Conservation (phyloP, 1,140 invertebrate species). For the Ceratosolen fusciceps region DNA sequence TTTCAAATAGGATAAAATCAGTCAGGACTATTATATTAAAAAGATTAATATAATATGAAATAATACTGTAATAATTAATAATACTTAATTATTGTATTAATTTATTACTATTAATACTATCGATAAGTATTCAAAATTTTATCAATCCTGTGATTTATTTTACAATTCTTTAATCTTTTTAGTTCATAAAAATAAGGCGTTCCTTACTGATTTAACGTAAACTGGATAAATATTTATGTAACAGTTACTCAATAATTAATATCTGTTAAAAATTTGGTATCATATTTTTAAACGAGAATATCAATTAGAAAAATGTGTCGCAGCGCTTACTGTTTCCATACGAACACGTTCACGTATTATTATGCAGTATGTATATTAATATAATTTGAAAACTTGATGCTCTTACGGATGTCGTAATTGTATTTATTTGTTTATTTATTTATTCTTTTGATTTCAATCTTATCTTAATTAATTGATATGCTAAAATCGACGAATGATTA, state of each 20-base stretch:
- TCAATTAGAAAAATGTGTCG: slow-evolving; percentile 32
- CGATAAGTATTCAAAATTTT: no score
- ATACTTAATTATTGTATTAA: no score
- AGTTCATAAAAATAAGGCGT: slow-evolving; percentile 14
- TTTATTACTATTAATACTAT: no score
- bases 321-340: not conserved
- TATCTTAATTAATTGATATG: slow-evolving; percentile 35
- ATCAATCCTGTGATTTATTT: no score
- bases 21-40: not conserved
- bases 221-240: not conserved
- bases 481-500: slow-evolving; percentile 7
- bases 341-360: slow-evolving; percentile 27
- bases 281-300: not conserved
- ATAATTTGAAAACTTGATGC: slow-evolving; percentile 24
- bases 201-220: not conserved
- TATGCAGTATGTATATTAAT: slow-evolving; percentile 33
- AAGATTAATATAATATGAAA: no score
- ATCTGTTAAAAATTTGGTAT: slow-evolving; percentile 16
- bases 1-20: not conserved
- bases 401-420: slow-evolving; percentile 16
- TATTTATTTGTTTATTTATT: no score
- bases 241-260: slow-evolving; percentile 7
- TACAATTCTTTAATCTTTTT: no score
- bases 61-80: not conserved
- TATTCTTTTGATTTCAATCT: slow-evolving; percentile 41